Conservation (phyloP, 2,888 invertebrate genomes). For the Acronicta psi region DNA sequence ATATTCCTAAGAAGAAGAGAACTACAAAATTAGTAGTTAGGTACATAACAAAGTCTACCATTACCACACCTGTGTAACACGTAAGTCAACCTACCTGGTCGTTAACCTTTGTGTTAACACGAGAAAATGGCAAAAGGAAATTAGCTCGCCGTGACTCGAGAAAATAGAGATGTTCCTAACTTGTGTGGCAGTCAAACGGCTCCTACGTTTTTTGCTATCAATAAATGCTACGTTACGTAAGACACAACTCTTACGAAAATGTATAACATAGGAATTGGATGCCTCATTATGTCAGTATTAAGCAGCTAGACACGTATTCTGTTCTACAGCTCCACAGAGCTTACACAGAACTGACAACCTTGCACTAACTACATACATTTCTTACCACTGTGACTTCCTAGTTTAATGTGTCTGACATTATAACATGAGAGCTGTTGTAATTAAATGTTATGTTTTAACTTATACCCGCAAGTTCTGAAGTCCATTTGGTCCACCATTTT, state of each 20-base stretch:
- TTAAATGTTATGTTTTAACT: background rate
- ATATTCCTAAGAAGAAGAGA: too few species aligned
- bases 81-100: slow-evolving; percentile 6
- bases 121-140: slow-evolving; percentile 27
- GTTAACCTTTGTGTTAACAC: slow-evolving; percentile 17
- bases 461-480: too few species aligned
- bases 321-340: too few species aligned
- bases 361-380: too few species aligned
- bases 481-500: too few species aligned
- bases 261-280: background rate
- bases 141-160: slow-evolving; percentile 26
- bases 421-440: background rate
- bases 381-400: background rate
- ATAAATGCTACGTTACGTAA: too few species aligned
- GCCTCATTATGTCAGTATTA: background rate
- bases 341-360: too few species aligned
- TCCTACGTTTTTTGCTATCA: too few species aligned
- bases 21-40: too few species aligned
- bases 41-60: background rate
- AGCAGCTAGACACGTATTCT: too few species aligned
- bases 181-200: slow-evolving; percentile 13
- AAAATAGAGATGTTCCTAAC: slow-evolving; percentile 17
- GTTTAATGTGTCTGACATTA: slow-evolving; percentile 8
- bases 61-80: background rate
- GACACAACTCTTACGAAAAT: too few species aligned